phyloP scores from a whole-genome alignment of 2,797 vertebrate genomes.

The Sebastes iracundus region DNA sequence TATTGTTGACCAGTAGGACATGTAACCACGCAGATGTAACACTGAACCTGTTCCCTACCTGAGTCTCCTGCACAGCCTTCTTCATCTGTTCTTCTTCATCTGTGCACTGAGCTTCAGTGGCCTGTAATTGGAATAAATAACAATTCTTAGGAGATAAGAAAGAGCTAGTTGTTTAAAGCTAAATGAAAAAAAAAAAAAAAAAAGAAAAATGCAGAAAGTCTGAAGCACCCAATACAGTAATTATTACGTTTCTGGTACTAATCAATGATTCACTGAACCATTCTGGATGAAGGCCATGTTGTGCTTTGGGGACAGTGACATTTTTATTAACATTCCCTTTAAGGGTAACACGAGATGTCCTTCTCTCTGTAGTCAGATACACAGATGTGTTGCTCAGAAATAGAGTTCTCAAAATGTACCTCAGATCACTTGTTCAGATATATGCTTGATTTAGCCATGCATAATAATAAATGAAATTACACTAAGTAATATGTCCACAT shows the following conservation, averaged over 20 bases:
- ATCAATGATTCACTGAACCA: background rate
- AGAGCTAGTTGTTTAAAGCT: background rate
- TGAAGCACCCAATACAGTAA: background rate
- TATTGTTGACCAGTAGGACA: background rate
- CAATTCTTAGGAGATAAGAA: background rate
- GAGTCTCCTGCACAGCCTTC: background rate
- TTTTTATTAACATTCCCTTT: slow-evolving; percentile 27
- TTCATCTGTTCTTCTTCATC: background rate
- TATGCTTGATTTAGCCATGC: slow-evolving; percentile 42
- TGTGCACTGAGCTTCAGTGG: background rate
- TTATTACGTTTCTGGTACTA: background rate
- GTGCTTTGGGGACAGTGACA: background rate
- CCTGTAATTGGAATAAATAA: background rate
- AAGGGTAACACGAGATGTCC: background rate
- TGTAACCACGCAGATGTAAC: background rate
- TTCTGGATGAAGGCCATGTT: slow-evolving; percentile 1
- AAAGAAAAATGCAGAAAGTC: background rate
- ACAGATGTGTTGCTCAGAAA: slow-evolving; percentile 34
- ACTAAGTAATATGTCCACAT: background rate
- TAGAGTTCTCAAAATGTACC: slow-evolving; percentile 50
- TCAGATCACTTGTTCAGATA: slow-evolving; percentile 44
- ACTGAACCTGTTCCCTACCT: background rate
- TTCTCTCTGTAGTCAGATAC: background rate
- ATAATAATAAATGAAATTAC: slow-evolving; percentile 36
- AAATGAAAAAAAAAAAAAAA: background rate